Percentiles rank a stretch among this genome's conserved stretches.
These are phyloP conservation scores for Halichoeres trimaculatus DNA, from an alignment of 2,113 vertebrate species.

Conservation along the genomic window DNA sequence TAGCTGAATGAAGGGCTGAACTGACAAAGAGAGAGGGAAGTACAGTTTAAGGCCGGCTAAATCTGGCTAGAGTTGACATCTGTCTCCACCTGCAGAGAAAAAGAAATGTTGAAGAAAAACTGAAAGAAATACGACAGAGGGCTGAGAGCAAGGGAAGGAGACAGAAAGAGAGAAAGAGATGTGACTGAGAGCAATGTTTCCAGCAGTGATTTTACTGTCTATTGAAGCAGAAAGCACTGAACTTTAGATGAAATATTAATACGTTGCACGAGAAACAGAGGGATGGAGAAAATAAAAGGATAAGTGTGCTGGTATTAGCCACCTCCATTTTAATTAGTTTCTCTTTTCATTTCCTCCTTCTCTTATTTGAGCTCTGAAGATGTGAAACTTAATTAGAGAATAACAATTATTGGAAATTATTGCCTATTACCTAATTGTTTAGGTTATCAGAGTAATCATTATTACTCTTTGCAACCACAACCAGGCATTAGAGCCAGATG, in stretches of 20 bases:
- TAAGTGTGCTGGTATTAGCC: constrained; percentile 66
- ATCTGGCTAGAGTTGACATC: constrained; percentile 47
- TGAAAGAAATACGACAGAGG: constrained; percentile 13
- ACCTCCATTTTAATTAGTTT: constrained; percentile 78
- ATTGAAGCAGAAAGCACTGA: constrained; percentile 78
- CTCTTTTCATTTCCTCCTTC: constrained; percentile 64
- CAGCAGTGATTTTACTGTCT: constrained; percentile 78
- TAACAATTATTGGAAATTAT: constrained; percentile 79
- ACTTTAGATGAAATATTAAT: constrained; percentile 83
- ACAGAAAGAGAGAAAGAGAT: constrained; percentile 31
- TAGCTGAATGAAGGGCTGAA: constrained; percentile 50
- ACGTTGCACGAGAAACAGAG: constrained; percentile 62
- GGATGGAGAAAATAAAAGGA: constrained; percentile 66
- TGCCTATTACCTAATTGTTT: constrained; percentile 77
- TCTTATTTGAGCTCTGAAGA: constrained; percentile 59
- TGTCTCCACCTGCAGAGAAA: constrained; percentile 51
- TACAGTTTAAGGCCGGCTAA: constrained; percentile 19
- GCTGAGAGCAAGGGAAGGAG: constrained; percentile 4
- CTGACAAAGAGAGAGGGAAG: constrained; percentile 30
- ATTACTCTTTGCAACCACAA: constrained; percentile 57
- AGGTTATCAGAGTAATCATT: constrained; percentile 68
- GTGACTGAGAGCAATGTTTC: constrained; percentile 72
- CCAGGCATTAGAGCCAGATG: constrained; percentile 26
- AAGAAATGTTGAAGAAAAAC: constrained; percentile 1
- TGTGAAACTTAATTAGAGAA: constrained; percentile 77